Evolutionary conservation across 1,140 invertebrate genomes (phyloP).

Genomic region (Mamestra configurata): DNA sequence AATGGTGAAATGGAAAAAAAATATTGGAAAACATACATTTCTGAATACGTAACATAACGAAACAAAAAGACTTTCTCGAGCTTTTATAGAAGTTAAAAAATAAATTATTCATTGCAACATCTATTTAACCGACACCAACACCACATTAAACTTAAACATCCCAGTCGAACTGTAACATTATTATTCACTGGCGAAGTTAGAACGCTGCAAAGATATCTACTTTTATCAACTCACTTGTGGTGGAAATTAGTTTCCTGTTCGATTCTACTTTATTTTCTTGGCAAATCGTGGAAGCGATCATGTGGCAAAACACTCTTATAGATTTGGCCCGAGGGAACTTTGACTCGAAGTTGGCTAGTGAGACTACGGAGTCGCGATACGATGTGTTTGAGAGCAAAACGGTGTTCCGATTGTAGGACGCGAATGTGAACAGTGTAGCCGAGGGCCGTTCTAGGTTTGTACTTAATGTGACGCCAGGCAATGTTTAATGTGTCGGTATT

Average conservation of each 20-base stretch:
- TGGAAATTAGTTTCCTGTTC: conserved; percentile 78
- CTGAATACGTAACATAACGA: no score
- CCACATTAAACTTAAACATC: conserved; percentile 3
- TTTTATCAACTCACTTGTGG: conserved; percentile 78
- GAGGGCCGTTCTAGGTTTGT: conserved; percentile 57
- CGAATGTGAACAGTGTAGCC: conserved; percentile 71
- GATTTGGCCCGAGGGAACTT: conserved; percentile 84
- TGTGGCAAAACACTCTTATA: conserved; percentile 85
- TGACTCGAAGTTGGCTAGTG: conserved; percentile 77
- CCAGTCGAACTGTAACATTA: conserved; percentile 52
- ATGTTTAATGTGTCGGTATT: conserved; percentile 46
- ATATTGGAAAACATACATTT: no score
- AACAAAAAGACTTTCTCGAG: no score
- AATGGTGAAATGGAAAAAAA: background rate
- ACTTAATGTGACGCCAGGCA: conserved; percentile 21
- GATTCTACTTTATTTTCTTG: conserved; percentile 82
- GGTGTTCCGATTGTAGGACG: conserved; percentile 78
- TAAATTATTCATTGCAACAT: background rate
- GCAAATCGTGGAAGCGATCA: conserved; percentile 86
- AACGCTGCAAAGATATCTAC: conserved; percentile 68
- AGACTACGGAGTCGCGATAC: conserved; percentile 59
- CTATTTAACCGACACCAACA: no score
- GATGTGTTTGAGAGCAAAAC: conserved; percentile 85
- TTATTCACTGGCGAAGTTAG: conserved; percentile 73
- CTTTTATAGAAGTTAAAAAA: no score